phyloP scores from a whole-genome alignment of 2,888 invertebrate genomes.

The Corbicula japonica region DNA sequence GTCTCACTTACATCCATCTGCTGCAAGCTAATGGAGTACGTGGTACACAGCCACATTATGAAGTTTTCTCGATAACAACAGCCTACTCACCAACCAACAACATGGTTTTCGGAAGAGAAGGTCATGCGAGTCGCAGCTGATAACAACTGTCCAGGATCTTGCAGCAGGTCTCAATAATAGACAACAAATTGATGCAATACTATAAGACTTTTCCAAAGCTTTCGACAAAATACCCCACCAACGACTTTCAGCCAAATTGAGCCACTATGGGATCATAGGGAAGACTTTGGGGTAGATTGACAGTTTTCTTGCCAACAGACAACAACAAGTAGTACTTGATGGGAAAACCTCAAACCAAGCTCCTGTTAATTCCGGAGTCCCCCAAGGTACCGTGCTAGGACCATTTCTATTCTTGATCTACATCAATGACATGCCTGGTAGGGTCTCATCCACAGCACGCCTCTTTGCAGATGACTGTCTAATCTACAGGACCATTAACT shows the following conservation, averaged over 20 bases:
- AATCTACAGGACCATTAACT: too few relatives aligned
- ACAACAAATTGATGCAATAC: conserved; percentile 53
- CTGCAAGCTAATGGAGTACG: conserved; percentile 65
- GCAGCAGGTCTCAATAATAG: conserved; percentile 41
- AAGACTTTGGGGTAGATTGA: conserved; percentile 27
- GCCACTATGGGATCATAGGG: conserved; percentile 47
- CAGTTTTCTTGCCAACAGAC: conserved; percentile 63
- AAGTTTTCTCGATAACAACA: conserved; percentile 31
- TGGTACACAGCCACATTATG: conserved; percentile 56
- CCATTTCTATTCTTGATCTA: too few relatives aligned
- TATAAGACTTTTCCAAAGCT: conserved; percentile 62
- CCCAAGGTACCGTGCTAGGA: too few relatives aligned
- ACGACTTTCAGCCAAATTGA: conserved; percentile 38
- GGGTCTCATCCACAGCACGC: too few relatives aligned
- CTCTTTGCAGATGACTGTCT: too few relatives aligned
- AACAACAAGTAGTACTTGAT: too few relatives aligned
- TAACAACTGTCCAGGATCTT: conserved; percentile 50
- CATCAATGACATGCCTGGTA: too few relatives aligned
- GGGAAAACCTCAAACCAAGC: too few relatives aligned
- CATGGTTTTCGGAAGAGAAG: conserved; percentile 62
- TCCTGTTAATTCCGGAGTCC: too few relatives aligned
- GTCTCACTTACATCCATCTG: conserved; percentile 56
- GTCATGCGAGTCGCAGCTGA: conserved; percentile 65
- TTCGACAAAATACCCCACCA: conserved; percentile 46
- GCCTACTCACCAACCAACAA: conserved; percentile 55